phyloP scores from a whole-genome alignment of 2,797 vertebrate species.

The Adelosebastes latens region DNA sequence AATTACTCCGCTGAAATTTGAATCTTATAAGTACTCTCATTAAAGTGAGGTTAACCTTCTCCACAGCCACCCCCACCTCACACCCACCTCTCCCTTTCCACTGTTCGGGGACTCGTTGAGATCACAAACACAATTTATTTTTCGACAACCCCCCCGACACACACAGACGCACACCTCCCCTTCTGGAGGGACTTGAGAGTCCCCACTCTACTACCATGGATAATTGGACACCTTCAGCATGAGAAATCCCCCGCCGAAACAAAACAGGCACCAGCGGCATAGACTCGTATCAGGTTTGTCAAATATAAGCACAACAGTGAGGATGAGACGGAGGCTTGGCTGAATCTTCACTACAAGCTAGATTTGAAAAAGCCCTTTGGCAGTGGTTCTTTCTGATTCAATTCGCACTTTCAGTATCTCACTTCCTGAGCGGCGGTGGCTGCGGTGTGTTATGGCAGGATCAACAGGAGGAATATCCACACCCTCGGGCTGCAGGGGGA shows the following conservation, averaged over 20 bases:
- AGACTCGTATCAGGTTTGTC: slow-evolving; percentile 65
- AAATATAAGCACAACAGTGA: slow-evolving; percentile 54
- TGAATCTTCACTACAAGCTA: slow-evolving; percentile 58
- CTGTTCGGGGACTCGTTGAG: slow-evolving; percentile 66
- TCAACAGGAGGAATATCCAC: slow-evolving; percentile 59
- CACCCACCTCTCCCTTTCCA: slow-evolving; percentile 8
- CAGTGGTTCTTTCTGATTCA: slow-evolving; percentile 42
- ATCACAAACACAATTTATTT: slow-evolving; percentile 82
- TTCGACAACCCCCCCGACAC: slow-evolving; percentile 62
- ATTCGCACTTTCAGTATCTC: slow-evolving; percentile 41
- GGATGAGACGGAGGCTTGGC: slow-evolving; percentile 25
- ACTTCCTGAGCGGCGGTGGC: slow-evolving; percentile 38
- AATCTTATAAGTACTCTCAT: slow-evolving; percentile 68
- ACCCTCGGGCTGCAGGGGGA: slow-evolving; percentile 48
- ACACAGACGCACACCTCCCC: slow-evolving; percentile 29
- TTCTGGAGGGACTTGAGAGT: slow-evolving; percentile 76
- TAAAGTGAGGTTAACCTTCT: slow-evolving; percentile 71
- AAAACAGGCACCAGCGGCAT: slow-evolving; percentile 43
- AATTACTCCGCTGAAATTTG: slow-evolving; percentile 61
- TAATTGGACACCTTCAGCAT: slow-evolving; percentile 90
- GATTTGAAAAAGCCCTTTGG: slow-evolving; percentile 49
- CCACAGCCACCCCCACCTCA: slow-evolving; percentile 26
- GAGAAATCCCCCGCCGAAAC: slow-evolving; percentile 79
- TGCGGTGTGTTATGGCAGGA: slow-evolving; percentile 19
- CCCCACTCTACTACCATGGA: slow-evolving; percentile 76